These are phyloP conservation scores for Siniperca obscura DNA, from an alignment of 2,797 vertebrate species.

Conservation along the genomic window DNA sequence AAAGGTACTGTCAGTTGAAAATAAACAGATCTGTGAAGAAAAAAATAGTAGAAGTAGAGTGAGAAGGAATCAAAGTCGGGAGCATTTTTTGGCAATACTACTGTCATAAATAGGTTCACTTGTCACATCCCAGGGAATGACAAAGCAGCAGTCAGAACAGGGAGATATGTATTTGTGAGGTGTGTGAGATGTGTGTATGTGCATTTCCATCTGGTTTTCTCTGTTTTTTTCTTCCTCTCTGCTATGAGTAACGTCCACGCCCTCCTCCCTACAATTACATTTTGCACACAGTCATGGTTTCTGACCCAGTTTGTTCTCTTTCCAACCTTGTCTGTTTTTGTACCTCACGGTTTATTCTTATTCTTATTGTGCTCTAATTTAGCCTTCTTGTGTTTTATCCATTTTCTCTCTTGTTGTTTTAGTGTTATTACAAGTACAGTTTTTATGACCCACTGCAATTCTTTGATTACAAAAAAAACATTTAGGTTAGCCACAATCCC, in stretches of 20 bases:
- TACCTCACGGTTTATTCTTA: conserved; percentile 15
- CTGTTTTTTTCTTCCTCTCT: conserved; percentile 1
- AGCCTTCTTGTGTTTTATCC: conserved; percentile 1
- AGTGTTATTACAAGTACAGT: not conserved
- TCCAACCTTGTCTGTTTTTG: conserved; percentile 22
- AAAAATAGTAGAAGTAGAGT: conserved; percentile 43
- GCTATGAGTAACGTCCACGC: conserved; percentile 8
- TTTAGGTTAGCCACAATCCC: not conserved
- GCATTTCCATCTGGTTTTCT: conserved; percentile 10
- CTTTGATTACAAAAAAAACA: conserved; percentile 10
- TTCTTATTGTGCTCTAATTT: conserved; percentile 12
- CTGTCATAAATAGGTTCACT: conserved; percentile 32
- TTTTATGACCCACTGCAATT: not conserved
- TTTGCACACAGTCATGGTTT: conserved; percentile 36
- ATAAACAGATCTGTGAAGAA: conserved; percentile 46
- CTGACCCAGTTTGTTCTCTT: conserved; percentile 43
- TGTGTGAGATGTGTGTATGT: conserved; percentile 23
- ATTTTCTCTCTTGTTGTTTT: not conserved
- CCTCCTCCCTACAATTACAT: conserved; percentile 16
- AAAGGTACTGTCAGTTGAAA: conserved; percentile 63
- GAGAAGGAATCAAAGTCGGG: conserved; percentile 43
- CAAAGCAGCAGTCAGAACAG: conserved; percentile 36
- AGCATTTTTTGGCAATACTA: conserved; percentile 45
- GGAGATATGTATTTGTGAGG: conserved; percentile 10
- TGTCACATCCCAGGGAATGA: conserved; percentile 40